A percentile compares a stretch with the other conserved stretches of the same genome.
Evolutionary conservation across 2,113 vertebrate species (phyloP).

Genomic region (Thalassoma bifasciatum): DNA sequence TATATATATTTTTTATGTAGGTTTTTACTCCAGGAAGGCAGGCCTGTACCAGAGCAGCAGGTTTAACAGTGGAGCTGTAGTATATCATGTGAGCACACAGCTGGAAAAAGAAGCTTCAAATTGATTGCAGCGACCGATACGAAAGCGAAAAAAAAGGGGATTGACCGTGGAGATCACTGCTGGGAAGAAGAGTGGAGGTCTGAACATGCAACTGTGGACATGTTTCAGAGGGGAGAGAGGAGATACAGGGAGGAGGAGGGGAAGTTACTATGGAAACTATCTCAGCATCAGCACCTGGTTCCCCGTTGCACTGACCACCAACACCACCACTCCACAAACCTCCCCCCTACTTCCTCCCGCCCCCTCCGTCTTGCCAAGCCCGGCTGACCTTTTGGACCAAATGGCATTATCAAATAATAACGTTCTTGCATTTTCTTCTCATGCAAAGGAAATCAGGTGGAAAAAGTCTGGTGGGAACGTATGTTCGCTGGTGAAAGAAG

Average conservation of each 20-base stretch:
- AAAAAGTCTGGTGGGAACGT: slow-evolving; percentile 7
- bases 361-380: background rate
- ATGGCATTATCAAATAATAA: slow-evolving; percentile 71
- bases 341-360: background rate
- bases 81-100: slow-evolving; percentile 34
- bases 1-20: slow-evolving; percentile 16
- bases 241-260: slow-evolving; percentile 36
- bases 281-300: slow-evolving; percentile 71
- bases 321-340: slow-evolving; percentile 16
- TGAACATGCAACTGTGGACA: slow-evolving; percentile 32
- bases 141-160: slow-evolving; percentile 8
- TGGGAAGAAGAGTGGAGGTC: slow-evolving; percentile 19
- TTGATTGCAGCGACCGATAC: slow-evolving; percentile 51
- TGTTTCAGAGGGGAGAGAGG: slow-evolving; percentile 32
- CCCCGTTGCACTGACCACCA: slow-evolving; percentile 63
- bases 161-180: slow-evolving; percentile 11
- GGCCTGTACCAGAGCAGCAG: background rate
- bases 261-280: slow-evolving; percentile 80
- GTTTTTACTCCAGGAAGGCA: slow-evolving; percentile 31
- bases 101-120: slow-evolving; percentile 34
- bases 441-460: slow-evolving; percentile 14
- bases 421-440: slow-evolving; percentile 23
- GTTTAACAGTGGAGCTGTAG: slow-evolving; percentile 9
- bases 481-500: background rate
- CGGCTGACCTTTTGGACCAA: slow-evolving; percentile 72